A percentile compares a stretch with the other conserved stretches of the same genome.
Evolutionary conservation across 2,888 invertebrate genomes (phyloP).

Genomic region (Lepidochrysops patricia): DNA sequence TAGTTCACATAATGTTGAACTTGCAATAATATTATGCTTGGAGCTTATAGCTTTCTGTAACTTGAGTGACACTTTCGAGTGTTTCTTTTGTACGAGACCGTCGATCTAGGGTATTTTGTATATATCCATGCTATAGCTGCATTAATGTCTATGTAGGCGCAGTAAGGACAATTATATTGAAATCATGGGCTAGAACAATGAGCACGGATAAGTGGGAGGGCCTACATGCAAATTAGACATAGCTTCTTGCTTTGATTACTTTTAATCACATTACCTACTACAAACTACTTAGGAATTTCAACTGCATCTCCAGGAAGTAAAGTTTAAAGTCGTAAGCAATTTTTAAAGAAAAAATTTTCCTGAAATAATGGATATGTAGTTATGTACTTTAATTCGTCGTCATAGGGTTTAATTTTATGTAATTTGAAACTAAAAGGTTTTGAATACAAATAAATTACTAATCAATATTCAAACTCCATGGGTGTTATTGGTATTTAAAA

Average conservation of each 20-base stretch:
- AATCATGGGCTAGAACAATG: constrained; percentile 62
- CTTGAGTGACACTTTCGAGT: no score
- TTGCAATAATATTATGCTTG: no score
- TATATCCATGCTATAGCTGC: constrained; percentile 30
- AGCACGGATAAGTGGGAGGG: constrained; percentile 55
- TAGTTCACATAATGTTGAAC: no score
- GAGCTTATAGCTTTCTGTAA: no score
- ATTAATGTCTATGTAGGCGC: constrained; percentile 51
- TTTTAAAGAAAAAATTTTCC: not conserved
- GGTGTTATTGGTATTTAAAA: not conserved
- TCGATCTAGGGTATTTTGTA: no score
- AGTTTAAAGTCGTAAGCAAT: not conserved
- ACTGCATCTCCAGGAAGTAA: not conserved
- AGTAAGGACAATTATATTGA: constrained; percentile 50
- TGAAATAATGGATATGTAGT: not conserved
- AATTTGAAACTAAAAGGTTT: not conserved
- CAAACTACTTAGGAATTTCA: not conserved
- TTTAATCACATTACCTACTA: not conserved
- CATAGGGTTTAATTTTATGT: not conserved
- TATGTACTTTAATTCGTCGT: not conserved
- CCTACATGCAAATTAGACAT: constrained; percentile 23
- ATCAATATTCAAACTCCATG: constrained; percentile 1
- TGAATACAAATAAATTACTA: constrained; percentile 3
- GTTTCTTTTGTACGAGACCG: no score
- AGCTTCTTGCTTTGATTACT: not conserved